Evolutionary conservation across 1,140 invertebrate genomes (phyloP).

Genomic region (Drosophila jambulina): DNA sequence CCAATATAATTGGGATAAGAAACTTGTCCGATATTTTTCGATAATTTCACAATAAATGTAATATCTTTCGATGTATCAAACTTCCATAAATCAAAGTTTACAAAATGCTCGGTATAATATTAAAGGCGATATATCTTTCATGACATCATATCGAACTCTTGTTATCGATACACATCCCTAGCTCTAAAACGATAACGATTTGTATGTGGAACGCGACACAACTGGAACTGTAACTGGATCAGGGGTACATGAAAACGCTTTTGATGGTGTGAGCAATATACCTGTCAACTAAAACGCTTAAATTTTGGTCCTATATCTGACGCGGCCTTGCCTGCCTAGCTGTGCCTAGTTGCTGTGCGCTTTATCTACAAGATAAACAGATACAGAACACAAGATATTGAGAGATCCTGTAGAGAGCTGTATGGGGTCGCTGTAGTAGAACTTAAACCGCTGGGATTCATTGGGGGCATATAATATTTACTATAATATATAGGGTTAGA

Average conservation of each 20-base stretch:
- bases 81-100: background rate
- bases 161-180: background rate
- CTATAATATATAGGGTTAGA: background rate
- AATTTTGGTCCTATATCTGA: conserved; percentile 19
- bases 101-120: background rate
- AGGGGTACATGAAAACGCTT: conserved; percentile 26
- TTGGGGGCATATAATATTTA: background rate
- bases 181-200: conserved; percentile 15
- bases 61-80: background rate
- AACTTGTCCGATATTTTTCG: background rate
- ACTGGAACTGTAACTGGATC: background rate
- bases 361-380: conserved; percentile 57
- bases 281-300: conserved; percentile 29
- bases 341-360: conserved; percentile 42
- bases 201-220: conserved; percentile 18
- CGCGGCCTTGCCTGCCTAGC: conserved; percentile 24
- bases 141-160: background rate
- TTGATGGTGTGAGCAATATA: conserved; percentile 17
- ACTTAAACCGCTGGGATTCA: conserved; percentile 10
- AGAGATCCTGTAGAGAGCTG: conserved; percentile 22
- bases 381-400: conserved; percentile 52
- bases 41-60: no score
- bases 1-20: background rate
- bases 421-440: conserved; percentile 3
- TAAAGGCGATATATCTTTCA: background rate